phyloP scores from a whole-genome alignment of 2,797 vertebrate species.

The Scolopax bukidnonensis region DNA sequence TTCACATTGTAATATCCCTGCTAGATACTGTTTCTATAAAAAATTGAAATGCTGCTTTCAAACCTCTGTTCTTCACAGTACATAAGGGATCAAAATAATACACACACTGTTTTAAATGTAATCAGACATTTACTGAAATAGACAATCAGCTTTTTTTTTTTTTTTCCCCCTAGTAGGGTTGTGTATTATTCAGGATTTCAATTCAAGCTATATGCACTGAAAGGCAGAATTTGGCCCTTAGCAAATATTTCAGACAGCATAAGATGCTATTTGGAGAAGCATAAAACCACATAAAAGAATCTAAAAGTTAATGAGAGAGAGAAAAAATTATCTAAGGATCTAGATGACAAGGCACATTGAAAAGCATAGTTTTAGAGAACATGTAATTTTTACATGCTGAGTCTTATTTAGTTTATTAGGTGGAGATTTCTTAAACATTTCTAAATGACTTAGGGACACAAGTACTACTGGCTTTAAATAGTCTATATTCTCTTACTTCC shows the following conservation, averaged over 20 bases:
- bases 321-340: conserved; percentile 14
- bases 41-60: conserved; percentile 37
- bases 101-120: conserved; percentile 28
- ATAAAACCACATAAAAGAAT: conserved; percentile 60
- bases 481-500: background rate
- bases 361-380: background rate
- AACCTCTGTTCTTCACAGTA: conserved; percentile 13
- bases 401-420: conserved; percentile 35
- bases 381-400: background rate
- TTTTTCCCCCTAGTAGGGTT: background rate
- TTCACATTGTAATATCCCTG: conserved; percentile 16
- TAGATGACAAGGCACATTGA: conserved; percentile 25
- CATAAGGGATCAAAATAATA: conserved; percentile 41
- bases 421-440: conserved; percentile 8
- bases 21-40: conserved; percentile 32
- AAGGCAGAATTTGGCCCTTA: conserved; percentile 55
- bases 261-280: conserved; percentile 50
- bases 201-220: background rate
- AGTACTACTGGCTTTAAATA: conserved; percentile 5
- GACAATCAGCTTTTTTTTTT: conserved; percentile 9
- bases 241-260: conserved; percentile 59
- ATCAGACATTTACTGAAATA: conserved; percentile 59
- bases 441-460: conserved; percentile 21
- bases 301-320: conserved; percentile 55
- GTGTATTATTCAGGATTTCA: conserved; percentile 57